phyloP scores from a whole-genome alignment of 2,888 invertebrate genomes.

The Amphiduros pacificus region DNA sequence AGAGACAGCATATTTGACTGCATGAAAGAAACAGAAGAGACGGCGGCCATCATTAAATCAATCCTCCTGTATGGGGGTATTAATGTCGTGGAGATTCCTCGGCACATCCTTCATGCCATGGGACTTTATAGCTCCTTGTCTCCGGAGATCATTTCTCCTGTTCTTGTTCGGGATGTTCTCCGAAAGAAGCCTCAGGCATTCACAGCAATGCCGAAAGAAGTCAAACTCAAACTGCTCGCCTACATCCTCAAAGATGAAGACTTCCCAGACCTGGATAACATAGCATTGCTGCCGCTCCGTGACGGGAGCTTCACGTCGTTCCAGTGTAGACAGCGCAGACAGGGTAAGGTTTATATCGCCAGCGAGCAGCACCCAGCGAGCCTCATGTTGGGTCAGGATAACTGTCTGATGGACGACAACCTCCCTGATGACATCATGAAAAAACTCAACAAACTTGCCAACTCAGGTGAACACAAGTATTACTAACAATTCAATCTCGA shows the following conservation, averaged over 20 bases:
- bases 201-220: background rate
- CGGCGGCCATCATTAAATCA: slow-evolving; percentile 9
- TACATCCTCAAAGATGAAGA: slow-evolving; percentile 28
- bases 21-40: slow-evolving; percentile 17
- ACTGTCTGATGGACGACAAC: slow-evolving; percentile 17
- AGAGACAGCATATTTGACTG: slow-evolving; percentile 29
- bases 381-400: slow-evolving; percentile 25
- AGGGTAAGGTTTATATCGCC: slow-evolving; percentile 11
- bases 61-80: slow-evolving; percentile 16
- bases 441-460: slow-evolving; percentile 24
- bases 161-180: slow-evolving; percentile 14
- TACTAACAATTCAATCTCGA: no score
- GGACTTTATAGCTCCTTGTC: slow-evolving; percentile 18
- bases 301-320: slow-evolving; percentile 21
- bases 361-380: slow-evolving; percentile 13
- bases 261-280: slow-evolving; percentile 21
- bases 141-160: slow-evolving; percentile 17
- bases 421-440: slow-evolving; percentile 10
- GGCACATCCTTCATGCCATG: slow-evolving; percentile 26
- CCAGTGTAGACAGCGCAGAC: background rate
- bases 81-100: slow-evolving; percentile 22
- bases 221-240: slow-evolving; percentile 18
- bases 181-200: slow-evolving; percentile 9
- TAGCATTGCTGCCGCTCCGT: slow-evolving; percentile 30
- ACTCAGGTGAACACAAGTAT: no score